phyloP scores from a whole-genome alignment of 2,113 vertebrate species.

The Gulo gulo region DNA sequence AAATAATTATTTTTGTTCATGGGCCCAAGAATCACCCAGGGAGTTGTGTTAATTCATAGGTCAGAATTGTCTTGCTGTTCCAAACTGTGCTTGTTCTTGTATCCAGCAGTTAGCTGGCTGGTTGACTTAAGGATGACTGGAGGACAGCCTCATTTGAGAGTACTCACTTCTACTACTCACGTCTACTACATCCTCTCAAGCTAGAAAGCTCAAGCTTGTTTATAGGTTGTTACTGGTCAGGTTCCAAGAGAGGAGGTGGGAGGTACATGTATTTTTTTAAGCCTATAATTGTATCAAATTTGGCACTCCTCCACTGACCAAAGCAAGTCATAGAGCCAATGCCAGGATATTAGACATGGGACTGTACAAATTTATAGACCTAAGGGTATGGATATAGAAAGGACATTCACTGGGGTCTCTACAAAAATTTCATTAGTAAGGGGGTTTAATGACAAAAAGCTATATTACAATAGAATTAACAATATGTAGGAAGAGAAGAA shows the following conservation, averaged over 20 bases:
- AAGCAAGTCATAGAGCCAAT: neutral
- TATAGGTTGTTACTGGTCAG: neutral
- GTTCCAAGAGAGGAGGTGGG: neutral
- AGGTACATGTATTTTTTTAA: neutral
- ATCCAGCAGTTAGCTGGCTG: neutral
- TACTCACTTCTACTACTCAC: neutral
- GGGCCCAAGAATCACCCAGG: neutral
- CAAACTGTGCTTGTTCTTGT: neutral
- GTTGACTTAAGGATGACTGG: too few relatives aligned
- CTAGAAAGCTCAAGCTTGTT: neutral
- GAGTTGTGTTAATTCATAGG: neutral
- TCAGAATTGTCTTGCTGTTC: neutral
- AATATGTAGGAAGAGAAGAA: neutral
- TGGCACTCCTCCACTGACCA: neutral
- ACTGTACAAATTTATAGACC: neutral
- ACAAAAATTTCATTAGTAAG: neutral
- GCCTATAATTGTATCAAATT: neutral
- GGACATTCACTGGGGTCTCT: neutral
- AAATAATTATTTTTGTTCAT: neutral
- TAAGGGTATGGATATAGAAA: neutral
- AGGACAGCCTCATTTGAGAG: neutral
- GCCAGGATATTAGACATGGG: neutral
- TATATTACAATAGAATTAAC: neutral
- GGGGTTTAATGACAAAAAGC: neutral
- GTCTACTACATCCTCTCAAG: neutral